phyloP scores from a whole-genome alignment of 2,113 vertebrate species.

The Clarias magur region DNA sequence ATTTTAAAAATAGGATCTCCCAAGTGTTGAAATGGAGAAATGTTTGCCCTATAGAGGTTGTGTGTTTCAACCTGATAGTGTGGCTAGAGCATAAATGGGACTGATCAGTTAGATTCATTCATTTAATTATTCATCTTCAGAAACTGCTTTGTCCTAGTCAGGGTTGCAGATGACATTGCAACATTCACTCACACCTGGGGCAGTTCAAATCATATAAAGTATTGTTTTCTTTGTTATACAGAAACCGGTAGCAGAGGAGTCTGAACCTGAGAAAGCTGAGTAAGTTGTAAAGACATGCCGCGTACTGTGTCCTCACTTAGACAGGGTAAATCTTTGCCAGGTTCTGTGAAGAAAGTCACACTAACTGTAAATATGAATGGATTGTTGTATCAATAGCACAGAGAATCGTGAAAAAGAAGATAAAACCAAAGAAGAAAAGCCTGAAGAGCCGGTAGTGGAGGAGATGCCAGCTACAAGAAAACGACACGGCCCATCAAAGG shows the following conservation, averaged over 20 bases:
- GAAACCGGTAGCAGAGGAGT: constrained; percentile 73
- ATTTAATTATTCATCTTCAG: background rate
- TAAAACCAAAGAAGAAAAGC: constrained; percentile 79
- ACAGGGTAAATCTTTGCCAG: background rate
- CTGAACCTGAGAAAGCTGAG: constrained; percentile 89
- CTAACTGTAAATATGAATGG: background rate
- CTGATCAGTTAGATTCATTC: background rate
- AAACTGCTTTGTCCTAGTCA: background rate
- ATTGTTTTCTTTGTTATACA: constrained; percentile 61
- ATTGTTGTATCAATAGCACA: constrained; percentile 68
- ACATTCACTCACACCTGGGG: background rate
- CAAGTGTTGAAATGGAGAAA: background rate
- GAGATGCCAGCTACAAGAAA: constrained; percentile 76
- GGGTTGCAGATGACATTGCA: background rate
- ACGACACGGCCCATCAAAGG: constrained; percentile 75
- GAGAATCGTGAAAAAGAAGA: constrained; percentile 95
- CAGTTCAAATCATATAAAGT: background rate
- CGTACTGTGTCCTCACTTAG: too few species aligned
- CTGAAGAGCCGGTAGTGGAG: constrained; percentile 72
- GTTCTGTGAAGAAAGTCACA: background rate
- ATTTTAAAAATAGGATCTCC: background rate
- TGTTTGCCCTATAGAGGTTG: background rate
- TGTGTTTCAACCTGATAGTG: background rate
- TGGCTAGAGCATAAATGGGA: background rate
- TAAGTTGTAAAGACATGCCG: constrained; percentile 73